Evolutionary conservation across 2,113 vertebrate species (phyloP), one percentile per base, ranked within the genome.

Genomic region (Machaerirhynchus nigripectus): DNA sequence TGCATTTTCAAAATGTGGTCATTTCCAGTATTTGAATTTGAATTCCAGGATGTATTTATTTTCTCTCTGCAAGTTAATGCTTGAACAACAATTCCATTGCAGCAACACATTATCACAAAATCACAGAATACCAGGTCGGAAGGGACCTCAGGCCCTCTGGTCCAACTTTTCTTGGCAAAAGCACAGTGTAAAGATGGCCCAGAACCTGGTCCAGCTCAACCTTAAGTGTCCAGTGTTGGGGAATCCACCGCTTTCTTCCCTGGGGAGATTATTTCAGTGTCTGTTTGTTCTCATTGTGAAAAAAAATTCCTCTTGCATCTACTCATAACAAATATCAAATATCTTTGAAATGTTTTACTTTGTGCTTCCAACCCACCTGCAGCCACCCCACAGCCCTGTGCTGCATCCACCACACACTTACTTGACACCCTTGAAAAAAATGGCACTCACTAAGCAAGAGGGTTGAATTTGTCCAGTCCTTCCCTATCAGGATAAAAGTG

Each of bases 11-110:
- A 73, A 69, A 42, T 2, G 9, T 42, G 13, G 13, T 40, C 22
- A 10, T 40, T 78, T 63, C 47, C 56, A 46, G 26, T 11, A 57
- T 31, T 8, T n/a, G 23, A 61, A 35, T 56, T 47, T 49, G 61
- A 53, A 33, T 50, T 49, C 13, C 22, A 24, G 4, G 0, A 35
- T 0, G 0, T 35, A 5, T 47, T 70, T 33, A 5, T 52, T 70
- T 74, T 65, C 37, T 53, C 23, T 81, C 52, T 30, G 13, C 21
- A 69, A 69, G 50, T 37, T 69, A 33, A 85, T 56, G 60, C 40
- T 69, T 61, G 50, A 40, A 20, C 39, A 91, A 35, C 18, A 44
- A 59, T 19, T 50, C 33, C 35, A 60, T 3, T 56, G 60, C 60
- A 74, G 55, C 50, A 60, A 82, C 17, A 35, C 2, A 0, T 19